Evolutionary conservation across 2,797 vertebrate species (phyloP).

Genomic region (Poecilia picta): DNA sequence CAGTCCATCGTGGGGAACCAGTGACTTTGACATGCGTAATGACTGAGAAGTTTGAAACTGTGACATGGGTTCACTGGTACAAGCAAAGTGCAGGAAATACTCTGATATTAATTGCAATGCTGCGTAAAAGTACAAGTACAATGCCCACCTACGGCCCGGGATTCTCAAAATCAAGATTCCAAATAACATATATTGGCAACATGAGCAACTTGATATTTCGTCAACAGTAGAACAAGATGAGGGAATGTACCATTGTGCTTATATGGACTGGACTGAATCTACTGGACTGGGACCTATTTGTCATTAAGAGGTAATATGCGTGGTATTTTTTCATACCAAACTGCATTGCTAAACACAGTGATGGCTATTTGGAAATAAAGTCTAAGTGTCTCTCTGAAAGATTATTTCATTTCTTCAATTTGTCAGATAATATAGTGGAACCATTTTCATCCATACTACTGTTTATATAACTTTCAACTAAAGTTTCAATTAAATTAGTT

Average conservation of each 20-base stretch:
- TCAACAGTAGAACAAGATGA: conserved; percentile 18
- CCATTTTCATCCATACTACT: too few species aligned
- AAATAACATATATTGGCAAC: accelerated
- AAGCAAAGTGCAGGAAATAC: conserved; percentile 17
- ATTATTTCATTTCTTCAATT: too few species aligned
- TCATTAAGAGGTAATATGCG: conserved; percentile 20
- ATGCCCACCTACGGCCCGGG: accelerated
- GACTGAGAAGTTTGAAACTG: accelerated
- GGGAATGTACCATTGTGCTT: conserved; percentile 38
- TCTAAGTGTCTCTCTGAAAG: too few species aligned
- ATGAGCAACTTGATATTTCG: conserved; percentile 15
- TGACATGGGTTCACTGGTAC: conserved; percentile 8
- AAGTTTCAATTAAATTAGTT: too few species aligned
- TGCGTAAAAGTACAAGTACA: accelerated
- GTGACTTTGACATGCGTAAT: conserved; percentile 14
- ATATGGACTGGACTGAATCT: accelerated
- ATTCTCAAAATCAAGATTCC: neutral
- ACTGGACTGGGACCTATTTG: conserved; percentile 13
- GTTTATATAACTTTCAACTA: too few species aligned
- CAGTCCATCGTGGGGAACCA: conserved; percentile 17
- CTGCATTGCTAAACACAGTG: too few species aligned
- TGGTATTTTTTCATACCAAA: neutral
- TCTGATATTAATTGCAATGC: neutral
- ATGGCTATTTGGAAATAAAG: too few species aligned
- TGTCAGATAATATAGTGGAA: neutral